phyloP scores from a whole-genome alignment of 2,797 vertebrate species.

The Oophaga sylvatica region DNA sequence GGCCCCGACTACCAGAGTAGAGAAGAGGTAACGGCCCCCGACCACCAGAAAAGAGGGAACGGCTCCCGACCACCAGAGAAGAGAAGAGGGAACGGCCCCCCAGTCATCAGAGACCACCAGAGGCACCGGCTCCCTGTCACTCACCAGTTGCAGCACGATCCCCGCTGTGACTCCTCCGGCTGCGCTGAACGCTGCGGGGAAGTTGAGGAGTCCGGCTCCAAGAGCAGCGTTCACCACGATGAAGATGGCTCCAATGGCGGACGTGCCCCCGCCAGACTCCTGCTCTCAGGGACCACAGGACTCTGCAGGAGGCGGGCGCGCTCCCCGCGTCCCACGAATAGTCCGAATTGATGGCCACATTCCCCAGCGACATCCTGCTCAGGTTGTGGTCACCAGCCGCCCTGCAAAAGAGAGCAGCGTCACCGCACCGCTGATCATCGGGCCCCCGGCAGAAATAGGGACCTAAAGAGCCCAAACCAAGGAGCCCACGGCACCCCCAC shows the following conservation, averaged over 20 bases:
- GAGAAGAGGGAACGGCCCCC: no score
- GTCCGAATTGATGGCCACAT: slow-evolving; percentile 84
- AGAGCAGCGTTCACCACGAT: slow-evolving; percentile 96
- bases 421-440: background rate
- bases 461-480: no score
- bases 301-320: slow-evolving; percentile 89
- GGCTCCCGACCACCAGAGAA: no score
- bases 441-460: no score
- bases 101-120: no score
- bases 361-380: slow-evolving; percentile 69
- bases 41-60: no score
- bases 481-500: no score
- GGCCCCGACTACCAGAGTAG: no score
- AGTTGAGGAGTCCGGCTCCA: slow-evolving; percentile 94
- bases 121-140: slow-evolving; percentile 22
- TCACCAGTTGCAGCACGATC: slow-evolving; percentile 90
- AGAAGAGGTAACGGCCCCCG: no score
- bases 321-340: slow-evolving; percentile 87
- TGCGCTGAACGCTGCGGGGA: slow-evolving; percentile 92
- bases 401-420: background rate
- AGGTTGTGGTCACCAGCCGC: rapidly evolving
- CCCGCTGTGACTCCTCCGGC: slow-evolving; percentile 88
- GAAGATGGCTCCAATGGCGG: slow-evolving; percentile 83
- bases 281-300: slow-evolving; percentile 79
- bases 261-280: slow-evolving; percentile 72